A percentile compares a stretch with the other conserved stretches of the same genome.
Evolutionary conservation across 2,888 invertebrate genomes (phyloP).

Genomic region (Machimus rusticus): DNA sequence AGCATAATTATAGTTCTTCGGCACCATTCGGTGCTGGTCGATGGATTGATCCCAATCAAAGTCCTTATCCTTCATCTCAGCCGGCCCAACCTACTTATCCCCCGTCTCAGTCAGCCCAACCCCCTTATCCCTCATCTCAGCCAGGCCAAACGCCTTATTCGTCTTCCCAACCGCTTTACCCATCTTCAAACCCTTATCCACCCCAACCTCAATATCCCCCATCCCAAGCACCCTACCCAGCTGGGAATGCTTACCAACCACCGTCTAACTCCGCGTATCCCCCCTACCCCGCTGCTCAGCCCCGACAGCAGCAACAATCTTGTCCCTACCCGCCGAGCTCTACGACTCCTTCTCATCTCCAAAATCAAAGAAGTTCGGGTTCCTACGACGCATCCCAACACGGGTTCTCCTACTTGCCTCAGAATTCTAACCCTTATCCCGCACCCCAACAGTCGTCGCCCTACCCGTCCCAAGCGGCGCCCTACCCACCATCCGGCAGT

Average conservation of each 20-base stretch:
- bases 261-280: not conserved
- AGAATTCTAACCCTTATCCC: not conserved
- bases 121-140: conserved; percentile 49
- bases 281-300: not conserved
- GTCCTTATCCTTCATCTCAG: conserved; percentile 43
- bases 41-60: conserved; percentile 35
- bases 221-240: conserved; percentile 16
- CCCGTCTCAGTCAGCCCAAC: conserved; percentile 48
- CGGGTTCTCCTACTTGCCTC: not conserved
- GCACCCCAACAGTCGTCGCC: not conserved
- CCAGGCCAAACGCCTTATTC: conserved; percentile 46
- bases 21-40: conserved; percentile 20
- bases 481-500: conserved; percentile 8
- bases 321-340: not conserved
- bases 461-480: not conserved
- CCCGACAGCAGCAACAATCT: not conserved
- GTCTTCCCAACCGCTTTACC: conserved; percentile 45
- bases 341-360: not conserved
- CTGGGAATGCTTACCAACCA: conserved; percentile 29
- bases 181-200: conserved; percentile 44
- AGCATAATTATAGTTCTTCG: not conserved
- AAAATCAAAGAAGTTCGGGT: not conserved
- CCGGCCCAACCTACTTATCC: conserved; percentile 41
- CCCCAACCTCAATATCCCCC: conserved; percentile 49
- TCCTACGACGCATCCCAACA: not conserved